Evolutionary conservation across 2,888 invertebrate genomes (phyloP).

Genomic region (Ceriagrion tenellum): DNA sequence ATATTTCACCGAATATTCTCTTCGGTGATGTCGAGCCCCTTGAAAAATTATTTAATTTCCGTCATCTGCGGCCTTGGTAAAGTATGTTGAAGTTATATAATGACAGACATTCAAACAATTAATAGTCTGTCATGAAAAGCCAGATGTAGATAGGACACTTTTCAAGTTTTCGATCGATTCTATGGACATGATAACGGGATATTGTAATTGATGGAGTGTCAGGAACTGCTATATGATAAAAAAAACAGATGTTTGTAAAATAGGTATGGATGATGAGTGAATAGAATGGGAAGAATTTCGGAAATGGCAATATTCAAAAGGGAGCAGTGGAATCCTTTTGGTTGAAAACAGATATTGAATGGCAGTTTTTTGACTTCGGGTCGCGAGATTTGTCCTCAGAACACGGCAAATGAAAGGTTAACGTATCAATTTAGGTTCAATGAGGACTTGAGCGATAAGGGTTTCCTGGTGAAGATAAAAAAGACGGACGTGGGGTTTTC

Average conservation of each 20-base stretch:
- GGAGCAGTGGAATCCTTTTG: background rate
- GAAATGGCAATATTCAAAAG: background rate
- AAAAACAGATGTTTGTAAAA: background rate
- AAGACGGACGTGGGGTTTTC: no score
- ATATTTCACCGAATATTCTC: no score
- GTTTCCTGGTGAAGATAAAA: no score
- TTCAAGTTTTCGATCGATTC: background rate
- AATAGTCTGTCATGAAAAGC: background rate
- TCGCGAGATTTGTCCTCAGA: background rate
- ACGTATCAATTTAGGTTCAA: background rate
- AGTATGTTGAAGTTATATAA: background rate
- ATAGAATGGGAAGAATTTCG: background rate
- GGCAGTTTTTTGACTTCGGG: background rate
- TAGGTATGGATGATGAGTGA: background rate
- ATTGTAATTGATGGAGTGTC: background rate
- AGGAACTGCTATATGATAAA: background rate
- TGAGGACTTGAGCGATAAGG: background rate
- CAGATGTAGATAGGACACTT: background rate
- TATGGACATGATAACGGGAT: background rate
- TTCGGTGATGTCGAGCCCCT: no score
- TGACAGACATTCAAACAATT: background rate
- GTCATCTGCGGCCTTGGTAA: no score
- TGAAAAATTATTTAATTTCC: no score
- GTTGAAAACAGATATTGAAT: background rate
- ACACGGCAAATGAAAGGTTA: background rate